These are phyloP conservation scores for Pterocles burchelli DNA, from an alignment of 2,113 vertebrate genomes.

Conservation along the genomic window DNA sequence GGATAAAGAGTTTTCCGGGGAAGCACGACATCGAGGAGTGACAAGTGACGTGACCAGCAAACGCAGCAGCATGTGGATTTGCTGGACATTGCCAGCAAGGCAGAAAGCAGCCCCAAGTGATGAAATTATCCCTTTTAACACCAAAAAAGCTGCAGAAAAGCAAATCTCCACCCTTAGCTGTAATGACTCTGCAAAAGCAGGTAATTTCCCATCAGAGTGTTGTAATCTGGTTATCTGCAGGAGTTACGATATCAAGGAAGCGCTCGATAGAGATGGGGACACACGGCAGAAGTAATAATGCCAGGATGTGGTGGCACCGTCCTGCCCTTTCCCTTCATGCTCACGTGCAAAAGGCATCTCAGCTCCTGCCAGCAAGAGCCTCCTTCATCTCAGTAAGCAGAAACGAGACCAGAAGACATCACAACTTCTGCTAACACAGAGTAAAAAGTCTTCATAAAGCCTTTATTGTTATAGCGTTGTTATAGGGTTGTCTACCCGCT, in stretches of 20 bases:
- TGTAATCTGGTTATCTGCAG: not conserved
- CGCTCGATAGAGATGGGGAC: accelerated
- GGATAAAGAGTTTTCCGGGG: not conserved
- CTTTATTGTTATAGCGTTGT: not conserved
- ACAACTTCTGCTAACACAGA: not conserved
- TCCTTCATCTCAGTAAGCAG: not conserved
- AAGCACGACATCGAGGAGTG: accelerated
- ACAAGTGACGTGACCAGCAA: not conserved
- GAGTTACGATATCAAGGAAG: not conserved
- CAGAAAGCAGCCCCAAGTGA: not conserved
- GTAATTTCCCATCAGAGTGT: not conserved
- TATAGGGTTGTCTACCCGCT: not conserved
- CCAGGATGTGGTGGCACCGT: not conserved
- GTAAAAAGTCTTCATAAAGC: not conserved
- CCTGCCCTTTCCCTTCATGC: not conserved
- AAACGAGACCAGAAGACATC: not conserved
- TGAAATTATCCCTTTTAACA: not conserved
- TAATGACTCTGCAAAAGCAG: not conserved
- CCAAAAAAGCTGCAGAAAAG: not conserved
- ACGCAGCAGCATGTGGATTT: not conserved
- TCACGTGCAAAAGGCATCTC: not conserved
- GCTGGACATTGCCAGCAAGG: not conserved
- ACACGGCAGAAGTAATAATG: not conserved
- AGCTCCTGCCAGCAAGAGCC: not conserved
- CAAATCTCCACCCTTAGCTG: not conserved